Conservation (phyloP, 2,113 vertebrate species). For the Boulengeromyrus knoepffleri region DNA sequence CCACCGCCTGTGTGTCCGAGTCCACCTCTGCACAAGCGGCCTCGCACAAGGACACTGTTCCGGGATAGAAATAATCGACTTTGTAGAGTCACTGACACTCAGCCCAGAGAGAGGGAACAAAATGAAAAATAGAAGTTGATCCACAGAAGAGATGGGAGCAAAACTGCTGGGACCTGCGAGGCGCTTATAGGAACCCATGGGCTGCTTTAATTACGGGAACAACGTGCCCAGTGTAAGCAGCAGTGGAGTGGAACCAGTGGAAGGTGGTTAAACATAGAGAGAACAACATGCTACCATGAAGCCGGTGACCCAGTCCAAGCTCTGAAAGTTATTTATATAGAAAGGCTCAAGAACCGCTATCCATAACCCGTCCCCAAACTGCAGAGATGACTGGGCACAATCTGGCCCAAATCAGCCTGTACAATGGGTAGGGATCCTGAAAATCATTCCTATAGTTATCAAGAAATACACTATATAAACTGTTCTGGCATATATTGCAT, state of each 20-base stretch:
- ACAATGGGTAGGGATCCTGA: not conserved
- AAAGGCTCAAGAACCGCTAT: not conserved
- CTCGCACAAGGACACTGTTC: constrained; percentile 33
- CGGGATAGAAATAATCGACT: not conserved
- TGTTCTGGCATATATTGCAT: too few relatives aligned
- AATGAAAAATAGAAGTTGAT: not conserved
- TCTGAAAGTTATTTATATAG: not conserved
- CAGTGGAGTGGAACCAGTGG: not conserved
- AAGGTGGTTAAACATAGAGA: not conserved
- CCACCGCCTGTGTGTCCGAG: constrained; percentile 75
- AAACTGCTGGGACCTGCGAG: not conserved
- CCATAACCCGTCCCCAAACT: not conserved
- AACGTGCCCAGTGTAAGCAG: not conserved
- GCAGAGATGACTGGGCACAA: not conserved
- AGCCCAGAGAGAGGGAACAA: not conserved
- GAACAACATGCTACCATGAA: not conserved
- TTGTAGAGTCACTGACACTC: not conserved
- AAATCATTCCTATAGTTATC: not conserved
- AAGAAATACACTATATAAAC: not conserved
- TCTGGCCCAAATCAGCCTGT: not conserved
- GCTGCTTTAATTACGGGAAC: not conserved
- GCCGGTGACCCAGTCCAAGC: not conserved
- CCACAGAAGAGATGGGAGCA: not conserved
- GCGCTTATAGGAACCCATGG: not conserved
- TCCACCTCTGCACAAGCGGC: constrained; percentile 82